A percentile compares a stretch with the other conserved stretches of the same genome.
Evolutionary conservation across 2,113 vertebrate species (phyloP).

Genomic region (Myiozetetes cayanensis): DNA sequence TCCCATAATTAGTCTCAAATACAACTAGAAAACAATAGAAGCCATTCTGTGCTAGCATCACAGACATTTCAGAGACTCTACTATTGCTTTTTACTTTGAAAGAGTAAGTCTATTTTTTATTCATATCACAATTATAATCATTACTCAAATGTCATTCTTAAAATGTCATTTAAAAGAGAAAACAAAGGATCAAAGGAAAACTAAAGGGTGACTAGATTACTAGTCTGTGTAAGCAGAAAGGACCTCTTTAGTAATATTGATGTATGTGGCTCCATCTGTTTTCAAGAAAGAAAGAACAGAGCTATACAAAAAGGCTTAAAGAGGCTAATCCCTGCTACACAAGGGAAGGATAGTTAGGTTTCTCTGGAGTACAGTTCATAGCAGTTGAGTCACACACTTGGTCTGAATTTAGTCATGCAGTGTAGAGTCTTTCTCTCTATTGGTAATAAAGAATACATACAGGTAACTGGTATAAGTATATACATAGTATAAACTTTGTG

Average conservation of each 20-base stretch:
- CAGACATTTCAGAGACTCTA: neutral
- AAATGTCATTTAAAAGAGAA: neutral
- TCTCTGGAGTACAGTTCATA: neutral
- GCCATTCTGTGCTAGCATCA: neutral
- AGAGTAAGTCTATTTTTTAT: neutral
- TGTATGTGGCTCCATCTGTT: neutral
- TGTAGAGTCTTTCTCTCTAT: neutral
- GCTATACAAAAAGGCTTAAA: neutral
- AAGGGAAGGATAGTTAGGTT: neutral
- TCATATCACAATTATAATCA: neutral
- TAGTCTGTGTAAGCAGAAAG: neutral
- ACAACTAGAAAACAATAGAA: neutral
- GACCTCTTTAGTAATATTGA: neutral
- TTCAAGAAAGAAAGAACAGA: neutral
- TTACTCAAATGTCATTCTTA: neutral
- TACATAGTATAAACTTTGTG: neutral
- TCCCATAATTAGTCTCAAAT: neutral
- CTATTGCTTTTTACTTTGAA: neutral
- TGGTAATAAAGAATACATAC: neutral
- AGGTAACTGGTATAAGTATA: neutral
- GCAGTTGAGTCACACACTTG: neutral
- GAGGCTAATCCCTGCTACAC: neutral
- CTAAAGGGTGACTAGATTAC: neutral
- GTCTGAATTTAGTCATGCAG: neutral
- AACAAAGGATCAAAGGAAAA: neutral